Evolutionary conservation across 2,113 vertebrate species (phyloP), one percentile per base, ranked within the genome.

Genomic region (Indicator maculatus): DNA sequence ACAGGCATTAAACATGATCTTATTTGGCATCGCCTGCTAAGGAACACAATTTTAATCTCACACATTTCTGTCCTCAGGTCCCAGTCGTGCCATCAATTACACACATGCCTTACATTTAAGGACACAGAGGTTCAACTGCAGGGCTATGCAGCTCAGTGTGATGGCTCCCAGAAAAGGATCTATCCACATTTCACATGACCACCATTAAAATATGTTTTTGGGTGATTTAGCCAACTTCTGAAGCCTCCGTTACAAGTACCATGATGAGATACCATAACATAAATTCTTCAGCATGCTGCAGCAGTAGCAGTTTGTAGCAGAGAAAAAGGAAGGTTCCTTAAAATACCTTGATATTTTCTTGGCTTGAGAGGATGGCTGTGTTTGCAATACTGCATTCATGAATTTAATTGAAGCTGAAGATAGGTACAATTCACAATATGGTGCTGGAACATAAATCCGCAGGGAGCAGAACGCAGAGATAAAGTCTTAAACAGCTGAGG

Each of bases 321-420:
- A 74, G 39, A 15, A 76, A 66, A 90, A 66, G 15, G 21, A 80
- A 89, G 61, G 64, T 75, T 92, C 58, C 69, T 56, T 96, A 56
- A 93, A 93, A 88, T 33, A 93, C 47, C 64, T 87, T 59, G 82
- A 53, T 94, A 31, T 67, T 73, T 88, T 89, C 78, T 88, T 93
- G 89, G 93, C 78, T 92, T 87, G 67, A 44, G 52, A 93, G 72
- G 71, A 88, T 0, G 10, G 30, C 84, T 95, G 70, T 17, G 67
- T 77, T 93, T 83, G 64, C 82, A 78, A 80, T 85, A 92, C n/a
- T 77, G 93, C 19, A 1, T 74, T 92, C 75, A 44, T 73, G 79
- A 89, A 82, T 92, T 96, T 95, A 95, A 96, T 92, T 93, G 94
- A 92, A 95, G 66, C 71, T 91, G 94, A 93, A 96, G 89, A 94